phyloP scores from a whole-genome alignment of 2,797 vertebrate species.

The Tapera naevia region DNA sequence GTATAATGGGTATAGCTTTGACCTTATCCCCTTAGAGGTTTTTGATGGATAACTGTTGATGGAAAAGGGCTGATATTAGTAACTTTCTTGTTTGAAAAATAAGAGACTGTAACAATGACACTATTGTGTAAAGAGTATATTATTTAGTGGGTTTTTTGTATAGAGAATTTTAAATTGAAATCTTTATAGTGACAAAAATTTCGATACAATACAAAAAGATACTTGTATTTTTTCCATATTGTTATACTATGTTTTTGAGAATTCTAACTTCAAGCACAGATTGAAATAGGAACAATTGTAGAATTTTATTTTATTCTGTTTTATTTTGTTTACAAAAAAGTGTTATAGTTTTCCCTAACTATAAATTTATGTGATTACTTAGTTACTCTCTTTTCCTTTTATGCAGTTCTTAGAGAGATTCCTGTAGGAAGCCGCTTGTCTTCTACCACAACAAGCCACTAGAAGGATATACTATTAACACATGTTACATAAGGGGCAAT shows the following conservation, averaged over 20 bases:
- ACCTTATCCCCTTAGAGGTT: background rate
- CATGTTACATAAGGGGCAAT: background rate
- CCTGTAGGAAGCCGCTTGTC: background rate
- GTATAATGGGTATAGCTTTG: background rate
- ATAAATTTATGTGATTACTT: background rate
- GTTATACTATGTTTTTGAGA: background rate
- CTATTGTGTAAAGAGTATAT: background rate
- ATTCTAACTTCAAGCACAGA: background rate
- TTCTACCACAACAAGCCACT: background rate
- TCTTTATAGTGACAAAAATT: background rate
- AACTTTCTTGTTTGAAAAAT: background rate
- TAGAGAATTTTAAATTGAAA: background rate
- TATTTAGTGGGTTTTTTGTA: background rate
- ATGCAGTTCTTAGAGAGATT: background rate
- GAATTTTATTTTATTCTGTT: background rate
- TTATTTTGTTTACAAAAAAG: background rate
- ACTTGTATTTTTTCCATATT: background rate
- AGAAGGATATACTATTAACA: background rate
- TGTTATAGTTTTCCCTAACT: background rate
- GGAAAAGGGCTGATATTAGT: background rate
- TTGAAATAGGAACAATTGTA: background rate
- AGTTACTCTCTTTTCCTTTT: background rate
- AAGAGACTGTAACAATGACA: background rate
- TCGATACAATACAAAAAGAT: background rate
- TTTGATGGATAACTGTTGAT: background rate